Conservation (phyloP, 2,113 vertebrate species). For the Euleptes europaea region DNA sequence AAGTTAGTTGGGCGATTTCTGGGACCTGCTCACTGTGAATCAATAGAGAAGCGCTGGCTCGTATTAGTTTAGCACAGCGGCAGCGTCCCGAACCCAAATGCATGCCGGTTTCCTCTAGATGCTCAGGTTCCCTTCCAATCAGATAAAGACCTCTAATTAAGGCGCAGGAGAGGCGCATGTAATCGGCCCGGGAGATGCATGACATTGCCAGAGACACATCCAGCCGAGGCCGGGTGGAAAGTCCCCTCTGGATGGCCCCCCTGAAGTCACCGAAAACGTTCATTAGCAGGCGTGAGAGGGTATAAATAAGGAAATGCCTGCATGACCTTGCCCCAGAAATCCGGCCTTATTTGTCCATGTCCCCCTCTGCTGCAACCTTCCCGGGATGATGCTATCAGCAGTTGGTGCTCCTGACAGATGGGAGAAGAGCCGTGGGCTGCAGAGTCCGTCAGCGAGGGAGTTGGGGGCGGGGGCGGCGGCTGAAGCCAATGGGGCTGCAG, state of each 20-base stretch:
- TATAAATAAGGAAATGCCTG: conserved; percentile 81
- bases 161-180: background rate
- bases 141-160: conserved; percentile 21
- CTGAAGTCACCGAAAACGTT: conserved; percentile 74
- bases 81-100: background rate
- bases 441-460: background rate
- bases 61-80: background rate
- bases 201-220: conserved; percentile 59
- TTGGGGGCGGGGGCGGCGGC: background rate
- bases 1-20: too few relatives aligned
- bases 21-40: background rate
- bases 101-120: background rate
- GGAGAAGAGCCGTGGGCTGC: background rate
- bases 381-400: conserved; percentile 61
- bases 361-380: conserved; percentile 62
- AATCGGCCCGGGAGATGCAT: background rate
- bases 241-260: conserved; percentile 67
- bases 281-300: conserved; percentile 62
- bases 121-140: background rate
- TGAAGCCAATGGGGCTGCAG: rapidly evolving
- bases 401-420: conserved; percentile 69
- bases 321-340: conserved; percentile 56
- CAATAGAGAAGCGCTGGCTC: background rate
- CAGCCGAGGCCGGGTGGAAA: conserved; percentile 71
- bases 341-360: conserved; percentile 71